Conservation (phyloP, 2,113 vertebrate species). For the Galbula dea region DNA sequence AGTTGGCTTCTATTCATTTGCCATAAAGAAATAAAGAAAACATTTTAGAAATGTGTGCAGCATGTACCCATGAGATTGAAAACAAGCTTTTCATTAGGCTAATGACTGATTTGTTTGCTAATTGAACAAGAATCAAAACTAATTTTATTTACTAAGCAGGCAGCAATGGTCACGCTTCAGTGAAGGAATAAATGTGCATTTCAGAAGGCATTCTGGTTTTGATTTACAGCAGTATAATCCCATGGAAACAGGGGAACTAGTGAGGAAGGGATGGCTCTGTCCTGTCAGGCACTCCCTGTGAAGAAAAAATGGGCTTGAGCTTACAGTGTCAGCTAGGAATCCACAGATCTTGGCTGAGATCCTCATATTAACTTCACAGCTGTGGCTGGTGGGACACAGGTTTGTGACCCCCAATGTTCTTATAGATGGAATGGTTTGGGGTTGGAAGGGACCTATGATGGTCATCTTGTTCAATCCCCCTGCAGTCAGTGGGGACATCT, state of each 20-base stretch:
- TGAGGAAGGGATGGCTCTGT: neutral
- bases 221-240: neutral
- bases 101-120: neutral
- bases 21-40: neutral
- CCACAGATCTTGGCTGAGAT: neutral
- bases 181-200: neutral
- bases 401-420: neutral
- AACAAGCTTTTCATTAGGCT: neutral
- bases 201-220: neutral
- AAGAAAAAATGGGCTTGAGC: neutral
- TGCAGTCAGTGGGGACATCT: too few species aligned
- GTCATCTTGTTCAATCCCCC: too few species aligned
- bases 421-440: too few species aligned
- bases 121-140: neutral
- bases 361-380: rapidly evolving
- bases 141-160: neutral
- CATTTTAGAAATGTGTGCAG: neutral
- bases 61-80: neutral
- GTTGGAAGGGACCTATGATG: too few species aligned
- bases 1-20: neutral
- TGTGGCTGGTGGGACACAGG: neutral
- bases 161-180: neutral
- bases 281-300: neutral
- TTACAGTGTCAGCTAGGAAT: neutral
- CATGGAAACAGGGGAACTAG: neutral